phyloP scores from a whole-genome alignment of 2,888 invertebrate species.

The Xiphydria camelus region DNA sequence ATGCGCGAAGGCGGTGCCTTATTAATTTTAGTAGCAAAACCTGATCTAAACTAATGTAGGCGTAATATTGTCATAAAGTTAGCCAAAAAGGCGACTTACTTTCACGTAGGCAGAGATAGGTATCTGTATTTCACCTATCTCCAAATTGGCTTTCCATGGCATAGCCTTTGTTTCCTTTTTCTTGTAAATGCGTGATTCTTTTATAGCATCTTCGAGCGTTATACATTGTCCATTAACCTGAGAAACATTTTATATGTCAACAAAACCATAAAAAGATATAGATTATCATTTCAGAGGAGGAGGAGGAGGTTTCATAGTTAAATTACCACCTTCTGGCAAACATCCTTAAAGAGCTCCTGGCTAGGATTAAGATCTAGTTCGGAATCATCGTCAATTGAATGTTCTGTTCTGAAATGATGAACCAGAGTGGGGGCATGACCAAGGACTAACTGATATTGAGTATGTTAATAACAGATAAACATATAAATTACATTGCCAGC shows the following conservation, averaged over 20 bases:
- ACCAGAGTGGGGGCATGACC: too few species aligned
- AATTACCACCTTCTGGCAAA: conserved; percentile 27
- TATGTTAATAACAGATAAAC: background rate
- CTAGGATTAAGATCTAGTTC: conserved; percentile 17
- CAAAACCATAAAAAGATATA: background rate
- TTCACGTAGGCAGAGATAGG: conserved; percentile 29
- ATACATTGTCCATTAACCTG: conserved; percentile 26
- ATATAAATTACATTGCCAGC: conserved; percentile 31
- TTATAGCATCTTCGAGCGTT: conserved; percentile 25
- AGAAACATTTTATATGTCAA: conserved; percentile 5
- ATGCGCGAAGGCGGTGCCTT: too few species aligned
- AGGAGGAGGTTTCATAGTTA: too few species aligned
- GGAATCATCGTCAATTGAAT: conserved; percentile 15
- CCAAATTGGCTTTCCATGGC: conserved; percentile 23
- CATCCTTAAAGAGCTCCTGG: conserved; percentile 23
- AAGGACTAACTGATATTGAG: too few species aligned
- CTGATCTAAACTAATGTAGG: too few species aligned
- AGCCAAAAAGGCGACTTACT: too few species aligned
- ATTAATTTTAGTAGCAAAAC: too few species aligned
- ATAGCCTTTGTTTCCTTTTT: conserved; percentile 6
- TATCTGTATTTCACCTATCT: conserved; percentile 27
- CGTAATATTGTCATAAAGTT: too few species aligned
- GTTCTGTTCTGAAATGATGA: conserved; percentile 26
- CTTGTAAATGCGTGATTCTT: conserved; percentile 25
- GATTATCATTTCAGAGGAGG: background rate